Evolutionary conservation across 2,888 invertebrate species (phyloP).

Genomic region (Acleris laterana): DNA sequence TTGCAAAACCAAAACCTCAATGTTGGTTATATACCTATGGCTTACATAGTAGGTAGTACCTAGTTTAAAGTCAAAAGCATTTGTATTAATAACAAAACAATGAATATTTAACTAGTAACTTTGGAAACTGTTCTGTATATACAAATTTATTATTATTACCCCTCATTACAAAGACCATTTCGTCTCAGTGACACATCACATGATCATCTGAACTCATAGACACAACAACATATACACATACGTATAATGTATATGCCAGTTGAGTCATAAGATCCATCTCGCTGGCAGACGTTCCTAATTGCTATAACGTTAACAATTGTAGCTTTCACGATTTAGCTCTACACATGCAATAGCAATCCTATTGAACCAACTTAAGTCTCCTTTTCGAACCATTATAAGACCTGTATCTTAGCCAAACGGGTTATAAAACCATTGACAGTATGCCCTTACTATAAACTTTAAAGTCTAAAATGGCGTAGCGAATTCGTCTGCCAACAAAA

Average conservation of each 20-base stretch:
- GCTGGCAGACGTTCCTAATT: slow-evolving; percentile 17
- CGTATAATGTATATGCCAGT: slow-evolving; percentile 1
- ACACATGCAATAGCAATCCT: background rate
- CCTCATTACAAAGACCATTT: background rate
- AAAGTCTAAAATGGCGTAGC: slow-evolving; percentile 22
- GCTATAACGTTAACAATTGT: background rate
- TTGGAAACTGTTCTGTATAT: too few species aligned
- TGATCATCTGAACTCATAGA: background rate
- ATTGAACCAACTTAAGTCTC: background rate
- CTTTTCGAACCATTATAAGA: background rate
- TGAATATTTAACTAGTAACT: too few species aligned
- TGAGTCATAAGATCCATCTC: slow-evolving; percentile 9
- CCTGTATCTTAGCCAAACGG: slow-evolving; percentile 15
- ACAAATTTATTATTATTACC: too few species aligned
- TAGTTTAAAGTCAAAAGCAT: too few species aligned
- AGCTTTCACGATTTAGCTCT: background rate
- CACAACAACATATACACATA: background rate
- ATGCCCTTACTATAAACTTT: slow-evolving; percentile 12
- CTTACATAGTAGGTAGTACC: too few species aligned
- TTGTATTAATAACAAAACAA: too few species aligned
- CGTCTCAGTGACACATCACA: background rate
- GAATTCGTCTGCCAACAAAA: slow-evolving; percentile 29
- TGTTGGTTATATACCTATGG: too few species aligned
- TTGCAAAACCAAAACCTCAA: too few species aligned
- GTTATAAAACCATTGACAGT: slow-evolving; percentile 12